phyloP scores from a whole-genome alignment of 1,140 invertebrate genomes.

The Monochamus saltuarius region DNA sequence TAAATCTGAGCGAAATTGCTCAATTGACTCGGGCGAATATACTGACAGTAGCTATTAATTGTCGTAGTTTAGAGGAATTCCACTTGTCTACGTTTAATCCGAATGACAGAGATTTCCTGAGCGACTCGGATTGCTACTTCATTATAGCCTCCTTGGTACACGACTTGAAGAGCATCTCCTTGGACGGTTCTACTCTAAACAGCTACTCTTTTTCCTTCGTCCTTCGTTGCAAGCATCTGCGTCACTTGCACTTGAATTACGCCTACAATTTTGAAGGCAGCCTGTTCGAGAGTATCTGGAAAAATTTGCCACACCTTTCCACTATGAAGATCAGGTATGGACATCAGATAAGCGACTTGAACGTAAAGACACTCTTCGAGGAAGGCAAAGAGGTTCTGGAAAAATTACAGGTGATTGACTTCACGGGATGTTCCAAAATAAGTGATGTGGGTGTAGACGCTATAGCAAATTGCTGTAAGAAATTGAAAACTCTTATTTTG shows the following conservation, averaged over 20 bases:
- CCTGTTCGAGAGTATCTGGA: constrained; percentile 10
- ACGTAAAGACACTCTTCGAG: background rate
- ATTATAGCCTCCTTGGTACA: background rate
- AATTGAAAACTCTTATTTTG: background rate
- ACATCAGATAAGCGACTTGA: background rate
- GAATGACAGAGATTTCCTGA: constrained; percentile 1
- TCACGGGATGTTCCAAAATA: constrained; percentile 6
- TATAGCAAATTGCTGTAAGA: background rate
- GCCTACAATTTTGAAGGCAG: constrained; percentile 16
- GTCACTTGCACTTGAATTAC: constrained; percentile 7
- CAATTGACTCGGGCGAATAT: constrained; percentile 5
- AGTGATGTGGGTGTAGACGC: background rate
- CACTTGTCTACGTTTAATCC: constrained; percentile 15
- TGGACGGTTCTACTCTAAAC: constrained; percentile 10
- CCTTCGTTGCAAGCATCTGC: constrained; percentile 9
- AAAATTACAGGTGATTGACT: constrained; percentile 6
- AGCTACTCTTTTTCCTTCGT: constrained; percentile 4
- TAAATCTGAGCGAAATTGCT: constrained; percentile 10
- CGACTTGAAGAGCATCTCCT: background rate
- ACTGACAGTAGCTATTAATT: constrained; percentile 1
- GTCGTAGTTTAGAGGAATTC: constrained; percentile 7
- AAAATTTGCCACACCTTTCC: constrained; percentile 4
- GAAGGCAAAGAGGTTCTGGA: background rate
- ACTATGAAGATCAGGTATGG: constrained; percentile 3
- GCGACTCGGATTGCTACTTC: constrained; percentile 6